phyloP scores from a whole-genome alignment of 1,140 invertebrate genomes.

The Aphelenchoides fujianensis region DNA sequence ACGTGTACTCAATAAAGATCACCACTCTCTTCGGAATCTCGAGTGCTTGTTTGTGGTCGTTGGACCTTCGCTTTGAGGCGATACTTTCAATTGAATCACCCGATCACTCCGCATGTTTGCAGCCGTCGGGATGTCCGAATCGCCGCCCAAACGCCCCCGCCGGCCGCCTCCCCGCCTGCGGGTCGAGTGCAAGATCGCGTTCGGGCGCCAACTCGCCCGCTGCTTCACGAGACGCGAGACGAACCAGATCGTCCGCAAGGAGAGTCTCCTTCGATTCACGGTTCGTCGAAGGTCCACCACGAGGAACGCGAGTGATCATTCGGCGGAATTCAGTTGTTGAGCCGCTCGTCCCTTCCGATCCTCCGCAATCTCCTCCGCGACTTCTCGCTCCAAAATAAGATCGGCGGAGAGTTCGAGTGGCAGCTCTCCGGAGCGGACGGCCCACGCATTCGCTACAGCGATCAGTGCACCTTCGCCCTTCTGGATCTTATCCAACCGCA shows the following conservation, averaged over 20 bases:
- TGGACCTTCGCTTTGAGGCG: background rate
- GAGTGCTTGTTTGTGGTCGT: background rate
- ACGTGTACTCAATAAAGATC: background rate
- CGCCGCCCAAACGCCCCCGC: too few relatives aligned
- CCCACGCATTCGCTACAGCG: background rate
- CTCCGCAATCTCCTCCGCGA: background rate
- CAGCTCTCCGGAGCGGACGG: background rate
- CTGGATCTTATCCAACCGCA: background rate
- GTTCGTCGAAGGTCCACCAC: background rate
- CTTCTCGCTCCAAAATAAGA: background rate
- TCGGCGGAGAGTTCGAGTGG: background rate
- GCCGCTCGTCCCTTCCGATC: background rate
- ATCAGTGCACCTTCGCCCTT: background rate
- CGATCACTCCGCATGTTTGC: too few relatives aligned
- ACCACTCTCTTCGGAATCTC: background rate
- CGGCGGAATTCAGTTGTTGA: background rate
- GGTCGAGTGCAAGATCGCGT: background rate
- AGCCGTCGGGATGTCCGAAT: conserved; percentile 7
- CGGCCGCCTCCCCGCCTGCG: too few relatives aligned
- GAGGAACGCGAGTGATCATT: background rate
- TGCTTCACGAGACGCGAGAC: background rate
- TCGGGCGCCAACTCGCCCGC: background rate
- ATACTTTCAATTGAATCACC: too few relatives aligned
- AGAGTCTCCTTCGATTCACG: background rate
- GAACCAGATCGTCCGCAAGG: background rate